A percentile compares a stretch with the other conserved stretches of the same genome.
These are phyloP conservation scores for Rhipidura dahli DNA, from an alignment of 2,113 vertebrate species.

Conservation along the genomic window DNA sequence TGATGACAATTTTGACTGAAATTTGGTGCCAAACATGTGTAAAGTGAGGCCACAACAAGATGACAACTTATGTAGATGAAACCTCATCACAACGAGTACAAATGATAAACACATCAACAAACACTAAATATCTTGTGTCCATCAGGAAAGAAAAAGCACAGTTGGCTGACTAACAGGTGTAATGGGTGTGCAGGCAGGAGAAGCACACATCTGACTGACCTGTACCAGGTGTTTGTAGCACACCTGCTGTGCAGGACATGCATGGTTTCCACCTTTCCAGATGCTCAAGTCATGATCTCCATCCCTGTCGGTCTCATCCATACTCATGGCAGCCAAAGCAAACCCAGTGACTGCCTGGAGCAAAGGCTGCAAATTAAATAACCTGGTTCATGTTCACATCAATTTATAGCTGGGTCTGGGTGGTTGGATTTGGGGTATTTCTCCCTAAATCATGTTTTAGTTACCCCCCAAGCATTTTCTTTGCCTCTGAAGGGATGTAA, in stretches of 20 bases:
- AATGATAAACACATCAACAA: background rate
- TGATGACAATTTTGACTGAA: background rate
- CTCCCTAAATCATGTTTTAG: constrained; percentile 46
- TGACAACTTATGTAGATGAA: background rate
- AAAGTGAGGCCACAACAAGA: background rate
- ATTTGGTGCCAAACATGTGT: background rate
- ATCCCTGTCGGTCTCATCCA: background rate
- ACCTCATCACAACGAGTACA: background rate
- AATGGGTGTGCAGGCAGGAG: background rate
- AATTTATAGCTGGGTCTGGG: background rate
- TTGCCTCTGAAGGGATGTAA: constrained; percentile 11
- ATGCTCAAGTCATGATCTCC: background rate
- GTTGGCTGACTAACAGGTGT: background rate
- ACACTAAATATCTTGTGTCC: background rate
- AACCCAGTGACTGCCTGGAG: background rate
- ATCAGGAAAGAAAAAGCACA: background rate
- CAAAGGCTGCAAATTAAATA: background rate
- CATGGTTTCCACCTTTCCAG: background rate
- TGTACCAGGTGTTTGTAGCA: background rate
- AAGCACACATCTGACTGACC: background rate
- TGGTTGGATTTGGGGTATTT: background rate
- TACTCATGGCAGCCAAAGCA: background rate
- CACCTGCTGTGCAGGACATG: background rate
- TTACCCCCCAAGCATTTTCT: constrained; percentile 21
- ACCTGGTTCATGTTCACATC: background rate